Conservation (phyloP, 2,113 vertebrate genomes). For the Grammomys surdaster region DNA sequence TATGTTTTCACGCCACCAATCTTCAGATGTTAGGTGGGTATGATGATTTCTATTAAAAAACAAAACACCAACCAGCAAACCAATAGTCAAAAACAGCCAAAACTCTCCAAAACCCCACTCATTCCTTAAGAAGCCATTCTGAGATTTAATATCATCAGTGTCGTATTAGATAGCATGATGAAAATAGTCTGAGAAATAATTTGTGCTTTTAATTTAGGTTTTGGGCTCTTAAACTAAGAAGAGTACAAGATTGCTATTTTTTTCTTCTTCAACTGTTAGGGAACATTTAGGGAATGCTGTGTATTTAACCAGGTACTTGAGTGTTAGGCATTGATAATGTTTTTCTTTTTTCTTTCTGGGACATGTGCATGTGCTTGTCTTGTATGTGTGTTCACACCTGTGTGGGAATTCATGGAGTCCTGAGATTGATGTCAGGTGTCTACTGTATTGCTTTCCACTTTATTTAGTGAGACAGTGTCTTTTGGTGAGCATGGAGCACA, state of each 20-base stretch:
- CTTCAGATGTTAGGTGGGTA: conserved; percentile 94
- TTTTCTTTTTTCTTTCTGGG: not conserved
- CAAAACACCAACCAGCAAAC: not conserved
- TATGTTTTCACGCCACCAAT: conserved; percentile 93
- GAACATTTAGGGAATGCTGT: not conserved
- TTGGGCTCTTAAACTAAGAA: conserved; percentile 37
- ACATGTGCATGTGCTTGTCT: not conserved
- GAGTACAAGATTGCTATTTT: not conserved
- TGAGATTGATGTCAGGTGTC: not conserved
- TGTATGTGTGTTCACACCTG: not conserved
- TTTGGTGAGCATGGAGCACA: not conserved
- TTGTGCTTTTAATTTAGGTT: conserved; percentile 19
- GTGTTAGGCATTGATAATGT: not conserved
- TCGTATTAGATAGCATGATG: conserved; percentile 12
- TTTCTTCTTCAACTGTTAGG: not conserved
- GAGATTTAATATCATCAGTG: conserved; percentile 27
- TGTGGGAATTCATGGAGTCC: not conserved
- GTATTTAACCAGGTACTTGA: conserved; percentile 40
- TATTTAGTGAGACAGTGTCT: not conserved
- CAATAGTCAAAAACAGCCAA: not conserved
- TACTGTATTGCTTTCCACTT: not conserved
- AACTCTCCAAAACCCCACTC: not conserved
- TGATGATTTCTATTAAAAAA: conserved; percentile 44
- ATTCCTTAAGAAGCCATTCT: not conserved
- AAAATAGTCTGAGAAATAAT: conserved; percentile 55